phyloP scores from a whole-genome alignment of 2,113 vertebrate species.

The Elephas maximus region DNA sequence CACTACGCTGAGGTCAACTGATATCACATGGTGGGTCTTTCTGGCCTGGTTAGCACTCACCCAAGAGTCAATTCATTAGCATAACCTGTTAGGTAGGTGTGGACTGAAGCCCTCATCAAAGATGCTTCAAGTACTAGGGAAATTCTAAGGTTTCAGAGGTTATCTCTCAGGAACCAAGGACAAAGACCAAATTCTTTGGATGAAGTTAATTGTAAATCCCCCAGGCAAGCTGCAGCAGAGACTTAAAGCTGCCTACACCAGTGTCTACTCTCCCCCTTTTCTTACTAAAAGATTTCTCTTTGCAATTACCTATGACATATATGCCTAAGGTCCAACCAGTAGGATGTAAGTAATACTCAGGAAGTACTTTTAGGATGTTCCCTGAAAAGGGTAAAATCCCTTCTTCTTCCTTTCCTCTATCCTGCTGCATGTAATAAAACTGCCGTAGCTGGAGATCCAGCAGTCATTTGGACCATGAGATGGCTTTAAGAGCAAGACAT shows the following conservation, averaged over 20 bases:
- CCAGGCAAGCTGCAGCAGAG: neutral
- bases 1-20: too few species aligned
- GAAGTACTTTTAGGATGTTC: neutral
- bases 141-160: too few species aligned
- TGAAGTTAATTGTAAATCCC: too few species aligned
- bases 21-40: too few species aligned
- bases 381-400: neutral
- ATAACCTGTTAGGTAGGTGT: too few species aligned
- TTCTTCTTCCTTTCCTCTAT: neutral
- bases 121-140: too few species aligned
- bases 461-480: neutral
- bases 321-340: neutral
- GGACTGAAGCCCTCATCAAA: too few species aligned
- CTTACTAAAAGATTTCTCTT: neutral
- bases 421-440: neutral
- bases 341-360: neutral
- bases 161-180: too few species aligned
- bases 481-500: neutral
- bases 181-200: too few species aligned
- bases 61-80: too few species aligned
- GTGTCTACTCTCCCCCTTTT: fast-evolving
- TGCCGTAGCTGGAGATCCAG: neutral
- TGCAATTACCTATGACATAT: neutral
- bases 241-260: neutral
- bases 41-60: too few species aligned